Percentiles rank a stretch among this genome's conserved stretches.
Conservation (phyloP, 1,140 invertebrate species). For the Triops longicaudatus region DNA sequence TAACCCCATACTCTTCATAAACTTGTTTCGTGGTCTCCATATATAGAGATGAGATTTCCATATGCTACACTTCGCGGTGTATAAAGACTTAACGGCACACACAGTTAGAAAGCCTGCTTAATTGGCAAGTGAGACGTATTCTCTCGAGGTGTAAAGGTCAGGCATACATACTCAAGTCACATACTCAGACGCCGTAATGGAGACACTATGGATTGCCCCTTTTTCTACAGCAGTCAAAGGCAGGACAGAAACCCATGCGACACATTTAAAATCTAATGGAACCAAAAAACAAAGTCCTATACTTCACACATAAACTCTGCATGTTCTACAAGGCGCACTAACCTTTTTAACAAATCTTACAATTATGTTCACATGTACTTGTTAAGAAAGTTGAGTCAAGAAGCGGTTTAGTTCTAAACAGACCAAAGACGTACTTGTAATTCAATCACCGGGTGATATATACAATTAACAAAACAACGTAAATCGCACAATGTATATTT, state of each 20-base stretch:
- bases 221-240: neutral
- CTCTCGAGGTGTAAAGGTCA: conserved; percentile 3
- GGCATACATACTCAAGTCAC: neutral
- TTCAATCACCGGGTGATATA: too few species aligned
- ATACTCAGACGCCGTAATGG: conserved; percentile 2
- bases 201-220: neutral
- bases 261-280: neutral
- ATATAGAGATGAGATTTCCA: conserved; percentile 8
- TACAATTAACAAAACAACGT: too few species aligned
- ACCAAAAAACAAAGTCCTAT: neutral
- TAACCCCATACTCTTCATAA: neutral
- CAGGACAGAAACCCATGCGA: neutral
- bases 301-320: neutral
- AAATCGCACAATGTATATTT: neutral
- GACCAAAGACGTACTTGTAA: too few species aligned
- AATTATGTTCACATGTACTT: too few species aligned
- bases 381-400: too few species aligned
- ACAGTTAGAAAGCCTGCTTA: neutral
- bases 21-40: neutral
- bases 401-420: too few species aligned
- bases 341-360: neutral
- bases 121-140: conserved; percentile 12
- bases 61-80: neutral
- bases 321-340: neutral
- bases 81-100: too few species aligned